Evolutionary conservation across 2,797 vertebrate genomes (phyloP).

Genomic region (Pseudotriccus pelzelni): DNA sequence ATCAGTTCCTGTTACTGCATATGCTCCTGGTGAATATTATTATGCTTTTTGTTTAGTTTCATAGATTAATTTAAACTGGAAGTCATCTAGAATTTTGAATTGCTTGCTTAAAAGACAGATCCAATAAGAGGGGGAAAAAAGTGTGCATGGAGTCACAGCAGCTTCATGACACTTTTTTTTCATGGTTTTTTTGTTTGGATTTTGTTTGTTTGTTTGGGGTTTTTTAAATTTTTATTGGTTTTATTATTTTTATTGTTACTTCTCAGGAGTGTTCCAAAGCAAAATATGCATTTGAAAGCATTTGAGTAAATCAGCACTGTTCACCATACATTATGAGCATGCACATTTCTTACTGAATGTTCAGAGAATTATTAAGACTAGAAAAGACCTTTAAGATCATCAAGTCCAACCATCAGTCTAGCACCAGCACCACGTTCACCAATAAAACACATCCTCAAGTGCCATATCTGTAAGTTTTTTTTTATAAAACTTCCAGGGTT

Average conservation of each 20-base stretch:
- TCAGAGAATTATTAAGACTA: background rate
- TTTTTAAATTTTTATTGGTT: too few species aligned
- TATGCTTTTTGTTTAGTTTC: background rate
- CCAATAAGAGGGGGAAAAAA: background rate
- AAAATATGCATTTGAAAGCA: background rate
- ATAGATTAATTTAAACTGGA: background rate
- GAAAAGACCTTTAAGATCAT: background rate
- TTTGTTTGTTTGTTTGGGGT: too few species aligned
- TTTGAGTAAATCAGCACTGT: background rate
- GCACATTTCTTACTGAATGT: background rate
- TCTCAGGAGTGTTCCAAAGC: background rate
- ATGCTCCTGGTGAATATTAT: background rate
- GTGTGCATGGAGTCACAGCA: background rate
- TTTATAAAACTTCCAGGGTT: background rate
- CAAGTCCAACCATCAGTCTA: background rate
- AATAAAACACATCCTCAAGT: rapidly evolving
- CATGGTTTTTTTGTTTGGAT: too few species aligned
- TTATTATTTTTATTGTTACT: background rate
- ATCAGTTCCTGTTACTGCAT: background rate
- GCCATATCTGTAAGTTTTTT: background rate
- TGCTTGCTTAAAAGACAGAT: background rate
- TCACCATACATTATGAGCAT: background rate
- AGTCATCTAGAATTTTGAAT: background rate
- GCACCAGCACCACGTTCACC: rapidly evolving
- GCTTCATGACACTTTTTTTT: too few species aligned